phyloP scores from a whole-genome alignment of 37 sponge, comb jelly and placozoan species.

The Oscarella lobularis region DNA sequence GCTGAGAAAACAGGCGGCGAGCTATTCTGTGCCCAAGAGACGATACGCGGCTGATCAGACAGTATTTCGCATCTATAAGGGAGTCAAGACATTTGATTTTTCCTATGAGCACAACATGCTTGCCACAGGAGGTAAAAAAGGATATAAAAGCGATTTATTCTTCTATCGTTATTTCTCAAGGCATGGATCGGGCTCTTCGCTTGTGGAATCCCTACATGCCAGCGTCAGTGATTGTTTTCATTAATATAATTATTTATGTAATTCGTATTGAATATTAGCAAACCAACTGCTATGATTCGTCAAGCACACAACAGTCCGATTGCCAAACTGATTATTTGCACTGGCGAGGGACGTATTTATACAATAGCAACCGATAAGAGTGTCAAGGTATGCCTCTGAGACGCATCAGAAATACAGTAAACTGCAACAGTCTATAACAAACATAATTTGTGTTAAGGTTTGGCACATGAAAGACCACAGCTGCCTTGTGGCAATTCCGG shows the following conservation, averaged over 20 bases:
- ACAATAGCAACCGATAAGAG: slow-evolving; percentile 74
- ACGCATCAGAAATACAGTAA: background rate
- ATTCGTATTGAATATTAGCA: slow-evolving; percentile 28
- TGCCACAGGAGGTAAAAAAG: slow-evolving; percentile 79
- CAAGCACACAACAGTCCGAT: slow-evolving; percentile 81
- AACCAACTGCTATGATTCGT: slow-evolving; percentile 40
- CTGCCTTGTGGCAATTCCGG: background rate
- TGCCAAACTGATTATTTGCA: slow-evolving; percentile 37
- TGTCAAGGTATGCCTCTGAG: slow-evolving; percentile 38
- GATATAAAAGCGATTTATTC: too few species aligned
- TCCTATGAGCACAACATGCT: slow-evolving; percentile 53
- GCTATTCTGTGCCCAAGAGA: too few species aligned
- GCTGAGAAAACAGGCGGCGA: background rate
- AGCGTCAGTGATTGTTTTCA: background rate
- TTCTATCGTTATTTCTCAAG: too few species aligned
- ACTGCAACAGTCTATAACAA: background rate
- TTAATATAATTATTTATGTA: background rate
- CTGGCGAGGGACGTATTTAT: slow-evolving; percentile 43
- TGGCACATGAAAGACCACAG: background rate
- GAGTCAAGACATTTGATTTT: slow-evolving; percentile 63
- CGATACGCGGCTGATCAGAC: slow-evolving; percentile 45
- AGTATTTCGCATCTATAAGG: slow-evolving; percentile 71
- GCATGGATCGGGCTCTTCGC: slow-evolving; percentile 1
- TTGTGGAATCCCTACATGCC: slow-evolving; percentile 7
- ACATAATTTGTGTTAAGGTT: too few species aligned